Evolutionary conservation across 2,113 vertebrate genomes (phyloP), one percentile per base, ranked within the genome.

Genomic region (Pangasianodon hypophthalmus): DNA sequence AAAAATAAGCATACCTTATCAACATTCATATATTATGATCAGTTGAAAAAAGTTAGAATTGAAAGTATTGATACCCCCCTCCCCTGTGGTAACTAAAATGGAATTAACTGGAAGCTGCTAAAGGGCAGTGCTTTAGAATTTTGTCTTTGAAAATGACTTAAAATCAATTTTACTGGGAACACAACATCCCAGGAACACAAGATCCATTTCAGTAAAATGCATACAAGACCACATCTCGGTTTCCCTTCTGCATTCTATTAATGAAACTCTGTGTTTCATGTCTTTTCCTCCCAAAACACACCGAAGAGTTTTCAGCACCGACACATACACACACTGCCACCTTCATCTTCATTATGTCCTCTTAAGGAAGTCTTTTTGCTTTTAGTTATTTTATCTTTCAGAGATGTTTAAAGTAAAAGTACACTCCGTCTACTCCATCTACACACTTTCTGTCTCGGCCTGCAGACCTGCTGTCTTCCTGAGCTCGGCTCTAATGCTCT

Each of bases 401-500:
- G 41, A 14, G 4, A 29, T 48, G 46, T 80, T 80, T 80, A 29
- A 14, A 50, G 24, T 50, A 6, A n/a, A 80, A 29, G 41, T 44
- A 75, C 71, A 19, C 14, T 14, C 44, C 10, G 0, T 50, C 46
- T 32, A 19, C 14, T 14, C 44, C 10, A 1, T 50, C 46, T 32
- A 1, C 5, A 41, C 18, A 37, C 50, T 54, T 52, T 50, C 10
- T 16, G 26, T 82, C 44, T 58, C 32, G 4, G 32, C 37, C 37
- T 26, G 21, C 32, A 44, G 58, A 60, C 56, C 56, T 29, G 56
- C 82, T 60, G 54, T 84, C 48, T 52, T 32, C 19, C 29, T 54
- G 29, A 7, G 29, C 13, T 80, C 54, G 19, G 54, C 56, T 84
- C 41, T 84, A 84, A 84, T 84, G 56, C 56, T 62, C 82, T 84